Percentiles rank a stretch among this genome's conserved stretches.
Conservation (phyloP, 2,113 vertebrate species). For the Balaenoptera acutorostrata region DNA sequence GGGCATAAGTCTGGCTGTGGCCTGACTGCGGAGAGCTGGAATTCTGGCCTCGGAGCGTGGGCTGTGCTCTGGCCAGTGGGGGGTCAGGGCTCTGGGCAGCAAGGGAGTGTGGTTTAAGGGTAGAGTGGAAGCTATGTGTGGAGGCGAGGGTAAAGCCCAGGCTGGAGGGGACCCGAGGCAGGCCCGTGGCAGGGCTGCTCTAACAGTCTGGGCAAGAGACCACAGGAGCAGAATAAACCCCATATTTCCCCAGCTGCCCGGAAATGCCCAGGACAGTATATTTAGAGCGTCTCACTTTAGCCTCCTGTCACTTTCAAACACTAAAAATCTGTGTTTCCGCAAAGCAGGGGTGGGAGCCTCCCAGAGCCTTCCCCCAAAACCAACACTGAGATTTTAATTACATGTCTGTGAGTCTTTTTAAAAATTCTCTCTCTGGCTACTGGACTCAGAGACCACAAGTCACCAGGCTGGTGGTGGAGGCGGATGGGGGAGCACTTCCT, state of each 20-base stretch:
- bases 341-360: neutral
- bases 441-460: constrained; percentile 72
- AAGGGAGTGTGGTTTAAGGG: neutral
- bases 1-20: neutral
- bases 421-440: constrained; percentile 60
- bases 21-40: neutral
- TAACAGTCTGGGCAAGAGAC: neutral
- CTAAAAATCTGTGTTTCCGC: constrained; percentile 63
- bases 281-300: constrained; percentile 16
- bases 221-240: neutral
- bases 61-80: neutral
- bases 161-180: neutral
- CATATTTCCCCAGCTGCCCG: neutral
- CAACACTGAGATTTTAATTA: constrained; percentile 46
- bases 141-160: neutral
- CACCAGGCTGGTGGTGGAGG: constrained; percentile 2
- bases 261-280: constrained; percentile 21
- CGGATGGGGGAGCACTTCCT: constrained; percentile 77
- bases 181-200: accelerated
- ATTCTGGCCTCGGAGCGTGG: accelerated
- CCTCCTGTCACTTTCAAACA: constrained; percentile 31
- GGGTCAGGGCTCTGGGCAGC: neutral
- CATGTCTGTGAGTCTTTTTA: neutral
- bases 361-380: neutral
- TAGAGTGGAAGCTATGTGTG: accelerated